phyloP scores from a whole-genome alignment of 1,140 invertebrate genomes.

The Drosophila auraria region DNA sequence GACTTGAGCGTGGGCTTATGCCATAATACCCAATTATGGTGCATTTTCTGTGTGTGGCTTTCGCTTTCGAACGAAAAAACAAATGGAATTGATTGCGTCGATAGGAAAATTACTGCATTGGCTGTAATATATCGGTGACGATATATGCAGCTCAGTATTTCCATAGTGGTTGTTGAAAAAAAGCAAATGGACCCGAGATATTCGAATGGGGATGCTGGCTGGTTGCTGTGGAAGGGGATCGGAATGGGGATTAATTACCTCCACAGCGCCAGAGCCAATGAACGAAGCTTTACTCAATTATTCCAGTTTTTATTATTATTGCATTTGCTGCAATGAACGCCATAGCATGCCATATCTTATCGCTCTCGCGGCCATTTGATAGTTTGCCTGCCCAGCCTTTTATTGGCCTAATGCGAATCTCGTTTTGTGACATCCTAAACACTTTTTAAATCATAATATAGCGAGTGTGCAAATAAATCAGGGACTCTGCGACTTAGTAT shows the following conservation, averaged over 20 bases:
- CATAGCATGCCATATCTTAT: conserved; percentile 19
- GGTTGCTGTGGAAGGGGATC: conserved; percentile 23
- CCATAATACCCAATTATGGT: conserved; percentile 37
- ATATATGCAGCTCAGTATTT: conserved; percentile 24
- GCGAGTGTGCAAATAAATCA: conserved; percentile 43
- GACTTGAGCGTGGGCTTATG: not conserved
- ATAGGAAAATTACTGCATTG: conserved; percentile 66
- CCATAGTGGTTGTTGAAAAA: conserved; percentile 46
- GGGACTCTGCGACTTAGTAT: conserved; percentile 13
- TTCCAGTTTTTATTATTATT: conserved; percentile 73
- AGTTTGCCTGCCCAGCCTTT: conserved; percentile 27
- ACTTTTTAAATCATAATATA: conserved; percentile 37
- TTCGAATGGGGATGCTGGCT: conserved; percentile 36
- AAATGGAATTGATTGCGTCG: conserved; percentile 53
- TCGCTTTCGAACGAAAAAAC: conserved; percentile 15
- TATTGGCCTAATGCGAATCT: conserved; percentile 49
- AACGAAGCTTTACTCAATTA: conserved; percentile 53
- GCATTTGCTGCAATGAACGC: conserved; percentile 54
- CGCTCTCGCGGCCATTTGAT: conserved; percentile 43
- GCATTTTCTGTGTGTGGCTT: conserved; percentile 10
- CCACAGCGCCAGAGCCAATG: conserved; percentile 21
- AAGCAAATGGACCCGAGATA: conserved; percentile 58
- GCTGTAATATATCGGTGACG: conserved; percentile 12
- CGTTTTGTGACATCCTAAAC: conserved; percentile 45
- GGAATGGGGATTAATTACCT: conserved; percentile 62